Evolutionary conservation across 2,797 vertebrate genomes (phyloP), one percentile per base, ranked within the genome.

Genomic region (Eulemur albifrons): DNA sequence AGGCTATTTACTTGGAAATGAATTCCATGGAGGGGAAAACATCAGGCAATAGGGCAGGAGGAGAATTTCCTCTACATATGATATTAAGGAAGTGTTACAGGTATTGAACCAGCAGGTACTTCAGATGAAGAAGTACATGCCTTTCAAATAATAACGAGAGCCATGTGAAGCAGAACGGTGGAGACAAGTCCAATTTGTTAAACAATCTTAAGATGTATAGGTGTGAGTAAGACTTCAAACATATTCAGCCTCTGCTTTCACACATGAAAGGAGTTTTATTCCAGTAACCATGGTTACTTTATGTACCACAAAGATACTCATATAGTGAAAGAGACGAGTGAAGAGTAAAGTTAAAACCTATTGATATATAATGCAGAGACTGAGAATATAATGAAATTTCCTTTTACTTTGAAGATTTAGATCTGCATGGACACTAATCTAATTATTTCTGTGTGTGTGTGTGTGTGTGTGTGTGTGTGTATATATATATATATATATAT

Each of bases 1-100:
- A 94, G 85, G 93, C 92, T 97, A 94, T 97, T 97, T 95, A 95
- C 81, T 96, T 96, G 77, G 93, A 95, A 97, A 97, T 95, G 90
- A 97, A 88, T 94, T 95, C 86, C 63, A 54, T 30, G 72, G 48
- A 69, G 92, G 88, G 82, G 59, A 84, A 96, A 94, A 65, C 13
- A 90, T 87, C 82, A 96, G 86, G 77, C 77, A 96, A 73, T 76
- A 96, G 81, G 83, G 76, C 90, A 97, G 79, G 82, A 95, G 72
- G 61, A 96, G 21, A 92, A 92, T 96, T 96, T 96, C 86, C 65
- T 94, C 65, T 95, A 95, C 96, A 82, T 89, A 87, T 87, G 92
- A 80, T 89, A 96, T 80, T 79, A 86, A 86, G 81, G 70, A 96
- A 92, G 23, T 67, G 48, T 90, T 82, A 76, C 38, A 92, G 95